These are phyloP conservation scores for Notolabrus celidotus DNA, from an alignment of 2,797 vertebrate genomes.

Conservation along the genomic window DNA sequence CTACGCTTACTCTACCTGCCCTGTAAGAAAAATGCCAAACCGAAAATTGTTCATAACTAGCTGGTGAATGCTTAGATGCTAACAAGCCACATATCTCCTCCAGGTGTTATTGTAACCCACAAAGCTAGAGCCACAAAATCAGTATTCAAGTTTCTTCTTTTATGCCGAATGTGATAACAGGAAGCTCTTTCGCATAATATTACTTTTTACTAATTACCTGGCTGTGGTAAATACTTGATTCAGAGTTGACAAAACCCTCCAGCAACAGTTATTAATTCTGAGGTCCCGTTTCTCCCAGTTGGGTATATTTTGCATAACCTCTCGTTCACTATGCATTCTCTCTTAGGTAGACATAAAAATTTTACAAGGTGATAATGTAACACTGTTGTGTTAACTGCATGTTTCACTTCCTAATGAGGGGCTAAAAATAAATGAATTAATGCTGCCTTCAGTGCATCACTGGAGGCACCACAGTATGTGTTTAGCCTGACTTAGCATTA, in stretches of 20 bases:
- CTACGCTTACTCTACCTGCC: background rate
- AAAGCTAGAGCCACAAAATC: background rate
- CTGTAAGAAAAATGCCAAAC: background rate
- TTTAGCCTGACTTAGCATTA: too few relatives aligned
- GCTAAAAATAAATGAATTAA: background rate
- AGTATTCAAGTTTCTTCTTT: background rate
- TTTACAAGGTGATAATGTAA: background rate
- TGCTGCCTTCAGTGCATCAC: background rate
- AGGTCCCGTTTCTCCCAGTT: too few relatives aligned
- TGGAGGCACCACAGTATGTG: background rate
- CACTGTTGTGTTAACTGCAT: slow-evolving; percentile 1
- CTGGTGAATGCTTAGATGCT: background rate
- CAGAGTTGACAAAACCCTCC: too few relatives aligned
- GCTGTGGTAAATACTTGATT: too few relatives aligned
- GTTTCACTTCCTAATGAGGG: too few relatives aligned
- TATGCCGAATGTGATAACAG: background rate
- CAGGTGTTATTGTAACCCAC: background rate
- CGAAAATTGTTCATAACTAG: background rate
- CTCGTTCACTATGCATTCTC: too few relatives aligned
- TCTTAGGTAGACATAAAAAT: too few relatives aligned
- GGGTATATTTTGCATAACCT: too few relatives aligned
- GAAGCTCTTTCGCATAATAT: background rate
- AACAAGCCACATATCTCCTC: background rate
- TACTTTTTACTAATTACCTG: too few relatives aligned
- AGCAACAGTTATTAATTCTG: too few relatives aligned